Conservation (phyloP, 2,113 vertebrate species). For the Melanerpes aurifrons region DNA sequence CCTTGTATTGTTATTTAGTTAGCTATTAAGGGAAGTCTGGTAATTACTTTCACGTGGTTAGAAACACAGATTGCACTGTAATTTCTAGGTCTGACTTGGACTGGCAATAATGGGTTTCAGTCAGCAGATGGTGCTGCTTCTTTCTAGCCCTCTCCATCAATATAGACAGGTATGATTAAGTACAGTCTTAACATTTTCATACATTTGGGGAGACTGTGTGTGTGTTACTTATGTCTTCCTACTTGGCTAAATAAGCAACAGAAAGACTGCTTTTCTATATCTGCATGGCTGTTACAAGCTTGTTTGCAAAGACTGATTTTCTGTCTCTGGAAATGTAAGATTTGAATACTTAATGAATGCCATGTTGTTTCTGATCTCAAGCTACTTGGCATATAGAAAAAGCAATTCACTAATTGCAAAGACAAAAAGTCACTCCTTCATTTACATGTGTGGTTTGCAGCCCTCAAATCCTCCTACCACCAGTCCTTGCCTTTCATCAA, state of each 20-base stretch:
- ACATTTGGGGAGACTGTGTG: neutral
- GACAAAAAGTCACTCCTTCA: neutral
- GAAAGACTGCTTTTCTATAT: neutral
- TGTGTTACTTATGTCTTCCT: neutral
- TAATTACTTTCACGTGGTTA: neutral
- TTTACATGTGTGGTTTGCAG: rapidly evolving
- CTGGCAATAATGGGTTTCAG: neutral
- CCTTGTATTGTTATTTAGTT: neutral
- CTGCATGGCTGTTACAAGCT: neutral
- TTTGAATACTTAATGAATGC: neutral
- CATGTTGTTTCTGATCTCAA: neutral
- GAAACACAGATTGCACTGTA: neutral
- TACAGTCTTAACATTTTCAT: neutral
- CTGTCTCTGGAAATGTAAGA: neutral
- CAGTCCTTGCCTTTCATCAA: neutral
- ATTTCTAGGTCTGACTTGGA: neutral
- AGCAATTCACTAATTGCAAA: neutral
- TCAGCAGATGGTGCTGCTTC: constrained; percentile 30
- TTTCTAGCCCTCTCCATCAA: neutral
- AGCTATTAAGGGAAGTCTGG: neutral
- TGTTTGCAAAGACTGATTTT: neutral
- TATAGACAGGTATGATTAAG: neutral
- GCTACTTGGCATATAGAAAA: neutral
- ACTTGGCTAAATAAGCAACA: neutral
- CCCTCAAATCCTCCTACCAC: neutral